Evolutionary conservation across 2,888 invertebrate species (phyloP), one percentile per base, ranked within the genome.

Genomic region (Mythimna pallens): DNA sequence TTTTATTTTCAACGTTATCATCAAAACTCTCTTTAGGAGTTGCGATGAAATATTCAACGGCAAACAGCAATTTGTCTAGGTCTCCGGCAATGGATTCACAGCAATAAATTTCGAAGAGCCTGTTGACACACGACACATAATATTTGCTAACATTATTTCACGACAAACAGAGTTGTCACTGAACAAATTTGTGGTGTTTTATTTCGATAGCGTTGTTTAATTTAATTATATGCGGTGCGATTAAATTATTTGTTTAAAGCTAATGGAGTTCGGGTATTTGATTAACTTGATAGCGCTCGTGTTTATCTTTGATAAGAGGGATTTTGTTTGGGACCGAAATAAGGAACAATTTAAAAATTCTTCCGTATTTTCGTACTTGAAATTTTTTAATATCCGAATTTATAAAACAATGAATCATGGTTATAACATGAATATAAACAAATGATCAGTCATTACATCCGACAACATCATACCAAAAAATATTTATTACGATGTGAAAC

Each of bases 101-200:
- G 90, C 89, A 88, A 93, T 94, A 94, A 93, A 94, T 94, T 94
- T 93, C 80, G 89, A 90, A 86, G 90, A 92, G 92, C 92, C 93
- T 93, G 93, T 85, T 87, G 85, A 86, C 84, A 85, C 73, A 70
- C 75, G 73, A 74, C 93, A 92, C 88, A 88, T 90, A 92, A 94
- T 94, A 93, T 95, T 95, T 94, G 90, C 91, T 84, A 84, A 89
- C 91, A 92, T 93, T 94, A 94, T 93, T 93, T 91, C 89, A 90
- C 81, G 84, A 87, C 92, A 92, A 93, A 94, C 92, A 92, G 76
- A 86, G 88, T 89, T 93, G 93, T 94, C 93, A 92, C 90, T 91
- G 89, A 89, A 90, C 90, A 95, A 94, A 95, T 94, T 93, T 92
- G 90, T 91, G 92, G 90, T 92, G 92, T 94, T 94, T 86, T 86